Base-by-base conservation (phyloP, 2,113 vertebrate genomes). In the Hystrix brachyura region DNA sequence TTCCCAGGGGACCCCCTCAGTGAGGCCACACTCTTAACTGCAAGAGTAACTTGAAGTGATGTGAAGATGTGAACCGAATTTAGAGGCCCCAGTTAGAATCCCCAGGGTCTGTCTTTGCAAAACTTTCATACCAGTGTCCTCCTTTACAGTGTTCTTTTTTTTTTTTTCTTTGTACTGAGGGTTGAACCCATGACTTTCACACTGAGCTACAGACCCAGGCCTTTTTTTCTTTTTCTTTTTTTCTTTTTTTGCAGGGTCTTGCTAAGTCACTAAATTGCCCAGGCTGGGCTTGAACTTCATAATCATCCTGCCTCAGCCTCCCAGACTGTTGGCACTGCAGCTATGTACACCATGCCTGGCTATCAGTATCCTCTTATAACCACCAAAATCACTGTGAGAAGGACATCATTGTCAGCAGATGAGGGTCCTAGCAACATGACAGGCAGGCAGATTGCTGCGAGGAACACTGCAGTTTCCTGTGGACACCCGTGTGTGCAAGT, bases 401-500 rank as follows among this genome's bases (percentile, higher is more conserved):
- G 13, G 10, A 17, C n/a, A 14, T 4, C 18, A 55, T 10, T 32
- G 3, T 57, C n/a, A 59, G 43, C 23, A 1, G 2, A 8, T 0
- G 2, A 43, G 7, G 12, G 19, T 55, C 60, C 53, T 59, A 6
- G 51, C 51, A 32, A 12, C 43, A 7, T 1, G 2, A 46, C 34
- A 34, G 9, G 14, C 65, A 29, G 46, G 55, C 74, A 25, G 64
- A 46, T 21, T 74, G 80, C 57, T 43, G 8, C 3, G 67, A 19
- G 38, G 29, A 27, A 53, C 21, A 38, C 7, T 23, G 60, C 83
- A 27, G 67, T 65, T 80, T 87, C 89, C 74, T 34, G 7, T 1
- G 19, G 51, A 9, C 17, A 38, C 2, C 3, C 32, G 2, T 48
- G 15, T 32, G 6, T 17, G 11, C 55, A 43, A 34, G 17, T 1